These are phyloP conservation scores for Heterocephalus glaber DNA, from an alignment of 2,113 vertebrate genomes.

Conservation along the genomic window DNA sequence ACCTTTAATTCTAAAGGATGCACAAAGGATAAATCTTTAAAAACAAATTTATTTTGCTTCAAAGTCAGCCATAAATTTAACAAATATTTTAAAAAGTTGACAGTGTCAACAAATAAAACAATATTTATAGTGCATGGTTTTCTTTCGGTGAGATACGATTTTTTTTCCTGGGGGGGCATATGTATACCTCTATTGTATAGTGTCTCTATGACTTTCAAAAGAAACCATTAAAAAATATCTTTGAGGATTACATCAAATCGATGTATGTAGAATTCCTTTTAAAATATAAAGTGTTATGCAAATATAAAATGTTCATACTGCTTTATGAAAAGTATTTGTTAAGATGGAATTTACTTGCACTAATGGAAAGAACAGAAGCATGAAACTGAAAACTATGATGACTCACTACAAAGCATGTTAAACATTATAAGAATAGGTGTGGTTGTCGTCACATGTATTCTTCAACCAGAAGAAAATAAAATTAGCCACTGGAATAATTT, in stretches of 20 bases:
- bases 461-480: neutral
- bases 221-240: constrained; percentile 41
- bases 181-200: neutral
- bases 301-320: neutral
- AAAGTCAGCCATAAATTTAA: constrained; percentile 55
- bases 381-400: neutral
- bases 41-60: constrained; percentile 56
- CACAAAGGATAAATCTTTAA: constrained; percentile 56
- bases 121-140: neutral
- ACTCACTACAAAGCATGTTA: neutral
- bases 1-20: constrained; percentile 40
- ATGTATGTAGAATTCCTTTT: neutral
- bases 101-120: neutral
- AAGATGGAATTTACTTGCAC: neutral
- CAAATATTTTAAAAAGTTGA: constrained; percentile 48
- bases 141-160: neutral
- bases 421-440: neutral
- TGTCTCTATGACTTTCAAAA: constrained; percentile 54
- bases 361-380: neutral
- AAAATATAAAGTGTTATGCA: neutral
- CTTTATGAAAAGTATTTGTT: neutral
- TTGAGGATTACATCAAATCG: constrained; percentile 52
- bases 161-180: neutral
- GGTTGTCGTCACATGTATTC: neutral
- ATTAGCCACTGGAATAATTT: neutral